phyloP scores from a whole-genome alignment of 1,140 invertebrate species.

The Globodera ellingtonae region DNA sequence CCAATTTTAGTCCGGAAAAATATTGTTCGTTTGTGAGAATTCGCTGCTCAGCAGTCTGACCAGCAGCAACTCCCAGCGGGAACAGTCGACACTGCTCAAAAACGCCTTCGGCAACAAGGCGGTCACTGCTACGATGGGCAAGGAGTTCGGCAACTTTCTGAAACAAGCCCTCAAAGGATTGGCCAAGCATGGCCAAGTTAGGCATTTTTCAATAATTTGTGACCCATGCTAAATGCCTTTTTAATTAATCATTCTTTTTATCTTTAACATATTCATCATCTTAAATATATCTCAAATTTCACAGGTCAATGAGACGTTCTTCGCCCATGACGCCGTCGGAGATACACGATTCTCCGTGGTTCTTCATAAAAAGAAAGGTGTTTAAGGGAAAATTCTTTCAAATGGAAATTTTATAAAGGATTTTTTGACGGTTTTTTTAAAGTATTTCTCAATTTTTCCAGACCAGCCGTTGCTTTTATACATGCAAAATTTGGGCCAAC shows the following conservation, averaged over 20 bases:
- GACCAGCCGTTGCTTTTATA: constrained; percentile 58
- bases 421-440: too few species aligned
- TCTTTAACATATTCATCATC: too few species aligned
- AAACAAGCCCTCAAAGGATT: constrained; percentile 56
- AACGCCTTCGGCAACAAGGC: constrained; percentile 55
- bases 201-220: too few species aligned
- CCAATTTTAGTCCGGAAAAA: constrained; percentile 58
- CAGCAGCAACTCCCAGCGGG: constrained; percentile 42
- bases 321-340: constrained; percentile 55
- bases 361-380: constrained; percentile 52
- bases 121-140: constrained; percentile 43
- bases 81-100: constrained; percentile 44
- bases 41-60: constrained; percentile 51
- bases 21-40: constrained; percentile 61
- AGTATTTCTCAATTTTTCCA: constrained; percentile 34
- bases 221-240: too few species aligned
- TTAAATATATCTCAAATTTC: background rate
- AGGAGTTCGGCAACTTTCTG: constrained; percentile 58
- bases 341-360: constrained; percentile 56
- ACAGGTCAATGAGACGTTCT: constrained; percentile 57
- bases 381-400: too few species aligned
- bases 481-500: constrained; percentile 54
- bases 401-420: too few species aligned
- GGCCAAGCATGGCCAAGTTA: constrained; percentile 30
- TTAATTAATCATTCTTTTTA: too few species aligned